These are phyloP conservation scores for Melanotaenia maccullochi DNA, from an alignment of 2,797 vertebrate genomes.

Conservation along the genomic window DNA sequence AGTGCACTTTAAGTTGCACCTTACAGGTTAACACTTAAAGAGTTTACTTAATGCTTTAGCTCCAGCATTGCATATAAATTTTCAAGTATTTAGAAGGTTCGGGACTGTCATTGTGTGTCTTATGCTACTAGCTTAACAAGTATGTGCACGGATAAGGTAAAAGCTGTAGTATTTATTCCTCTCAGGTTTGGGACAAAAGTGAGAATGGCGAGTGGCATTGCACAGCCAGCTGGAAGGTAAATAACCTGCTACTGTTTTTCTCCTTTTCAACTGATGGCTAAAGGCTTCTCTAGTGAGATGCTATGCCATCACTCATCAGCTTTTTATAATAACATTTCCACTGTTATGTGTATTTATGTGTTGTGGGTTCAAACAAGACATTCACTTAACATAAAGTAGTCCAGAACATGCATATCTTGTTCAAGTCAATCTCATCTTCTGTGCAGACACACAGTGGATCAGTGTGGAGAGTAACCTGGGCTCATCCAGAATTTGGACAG, in stretches of 20 bases:
- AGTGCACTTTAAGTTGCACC: neutral
- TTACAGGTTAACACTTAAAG: neutral
- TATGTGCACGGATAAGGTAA: neutral
- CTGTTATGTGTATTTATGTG: neutral
- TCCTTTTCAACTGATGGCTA: neutral
- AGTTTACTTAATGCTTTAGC: neutral
- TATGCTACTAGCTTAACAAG: neutral
- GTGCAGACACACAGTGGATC: slow-evolving; percentile 95
- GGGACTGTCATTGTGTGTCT: neutral
- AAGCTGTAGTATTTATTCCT: neutral
- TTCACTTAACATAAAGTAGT: neutral
- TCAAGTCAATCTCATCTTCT: neutral
- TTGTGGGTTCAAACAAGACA: neutral
- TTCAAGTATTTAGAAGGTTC: neutral
- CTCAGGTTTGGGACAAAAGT: slow-evolving; percentile 97
- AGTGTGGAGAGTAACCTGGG: slow-evolving; percentile 98
- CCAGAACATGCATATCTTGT: neutral
- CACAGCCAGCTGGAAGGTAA: slow-evolving; percentile 99
- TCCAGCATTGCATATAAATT: neutral
- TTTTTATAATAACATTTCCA: neutral
- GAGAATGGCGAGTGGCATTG: slow-evolving; percentile 97
- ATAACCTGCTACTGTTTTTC: neutral
- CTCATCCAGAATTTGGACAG: slow-evolving; percentile 98
- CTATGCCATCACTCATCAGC: neutral
- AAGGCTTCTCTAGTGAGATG: neutral